phyloP scores from a whole-genome alignment of 2,113 vertebrate species.

The Gambusia holbrooki region DNA sequence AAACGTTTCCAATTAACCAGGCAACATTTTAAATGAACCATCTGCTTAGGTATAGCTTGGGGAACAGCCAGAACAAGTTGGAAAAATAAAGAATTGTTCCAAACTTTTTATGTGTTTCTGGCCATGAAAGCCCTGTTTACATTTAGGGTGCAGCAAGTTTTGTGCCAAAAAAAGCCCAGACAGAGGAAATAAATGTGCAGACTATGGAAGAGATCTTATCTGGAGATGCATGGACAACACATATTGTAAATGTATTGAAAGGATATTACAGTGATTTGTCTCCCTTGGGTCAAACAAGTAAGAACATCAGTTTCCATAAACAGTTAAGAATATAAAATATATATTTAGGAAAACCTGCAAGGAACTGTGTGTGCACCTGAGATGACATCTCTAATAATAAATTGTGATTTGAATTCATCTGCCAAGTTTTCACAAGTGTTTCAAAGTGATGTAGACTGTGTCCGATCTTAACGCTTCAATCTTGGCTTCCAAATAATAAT shows the following conservation, averaged over 20 bases:
- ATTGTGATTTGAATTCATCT: neutral
- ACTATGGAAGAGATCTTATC: neutral
- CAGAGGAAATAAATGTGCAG: neutral
- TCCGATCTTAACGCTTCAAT: neutral
- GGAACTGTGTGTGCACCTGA: neutral
- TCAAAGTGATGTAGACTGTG: no score
- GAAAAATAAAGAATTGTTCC: neutral
- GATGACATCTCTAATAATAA: neutral
- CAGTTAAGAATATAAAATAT: neutral
- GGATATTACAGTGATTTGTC: conserved; percentile 1
- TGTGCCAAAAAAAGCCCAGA: neutral
- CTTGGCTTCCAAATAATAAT: no score
- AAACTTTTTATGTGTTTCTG: neutral
- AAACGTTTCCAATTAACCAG: neutral
- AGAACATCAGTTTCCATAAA: neutral
- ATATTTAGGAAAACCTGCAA: neutral
- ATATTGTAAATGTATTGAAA: neutral
- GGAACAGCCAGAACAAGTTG: neutral
- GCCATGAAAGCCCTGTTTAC: neutral
- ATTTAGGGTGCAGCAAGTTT: neutral
- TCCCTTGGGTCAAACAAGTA: neutral
- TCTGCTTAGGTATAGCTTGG: neutral
- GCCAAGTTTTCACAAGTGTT: neutral
- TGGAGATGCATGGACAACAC: neutral
- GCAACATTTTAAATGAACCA: neutral